Percentiles rank a stretch among this genome's conserved stretches.
Conservation (phyloP, 2,888 invertebrate species). For the Hirtodrosophila histrioides region DNA sequence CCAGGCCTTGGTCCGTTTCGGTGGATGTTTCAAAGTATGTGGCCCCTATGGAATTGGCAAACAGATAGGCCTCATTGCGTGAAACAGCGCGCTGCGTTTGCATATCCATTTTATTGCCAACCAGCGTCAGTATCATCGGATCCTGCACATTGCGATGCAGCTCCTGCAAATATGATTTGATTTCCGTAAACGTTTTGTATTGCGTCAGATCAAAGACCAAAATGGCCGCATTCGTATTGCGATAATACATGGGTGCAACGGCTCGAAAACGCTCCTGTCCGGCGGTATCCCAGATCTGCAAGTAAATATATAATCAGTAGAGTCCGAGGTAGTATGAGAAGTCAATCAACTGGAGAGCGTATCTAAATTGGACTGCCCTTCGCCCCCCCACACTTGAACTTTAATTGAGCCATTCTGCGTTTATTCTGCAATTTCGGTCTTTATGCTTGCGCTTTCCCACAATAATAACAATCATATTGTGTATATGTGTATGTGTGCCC, state of each 20-base stretch:
- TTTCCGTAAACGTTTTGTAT: slow-evolving; percentile 89
- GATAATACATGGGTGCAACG: slow-evolving; percentile 97
- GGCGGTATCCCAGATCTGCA: slow-evolving; percentile 84
- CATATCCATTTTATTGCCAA: slow-evolving; percentile 95
- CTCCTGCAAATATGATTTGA: slow-evolving; percentile 94
- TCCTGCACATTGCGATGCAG: slow-evolving; percentile 91
- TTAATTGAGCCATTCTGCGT: slow-evolving; percentile 70
- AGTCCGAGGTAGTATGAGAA: not conserved
- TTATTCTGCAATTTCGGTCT: slow-evolving; percentile 69
- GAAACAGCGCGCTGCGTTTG: slow-evolving; percentile 87
- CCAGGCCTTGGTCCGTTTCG: slow-evolving; percentile 90
- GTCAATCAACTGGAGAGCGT: slow-evolving; percentile 22
- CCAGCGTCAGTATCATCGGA: slow-evolving; percentile 90
- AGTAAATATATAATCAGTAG: slow-evolving; percentile 7
- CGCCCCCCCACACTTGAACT: slow-evolving; percentile 42
- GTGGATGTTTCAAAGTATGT: slow-evolving; percentile 94
- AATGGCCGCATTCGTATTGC: slow-evolving; percentile 95
- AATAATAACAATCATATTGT: slow-evolving; percentile 68
- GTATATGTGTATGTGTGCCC: slow-evolving; percentile 13
- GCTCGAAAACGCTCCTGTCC: slow-evolving; percentile 88
- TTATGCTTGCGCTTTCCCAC: slow-evolving; percentile 63
- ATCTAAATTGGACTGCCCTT: slow-evolving; percentile 20
- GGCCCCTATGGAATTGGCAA: slow-evolving; percentile 92
- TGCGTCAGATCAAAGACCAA: slow-evolving; percentile 94
- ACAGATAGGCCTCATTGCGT: slow-evolving; percentile 89